Conservation (phyloP, 2,888 invertebrate species). For the Himalopsyche kuldschensis region DNA sequence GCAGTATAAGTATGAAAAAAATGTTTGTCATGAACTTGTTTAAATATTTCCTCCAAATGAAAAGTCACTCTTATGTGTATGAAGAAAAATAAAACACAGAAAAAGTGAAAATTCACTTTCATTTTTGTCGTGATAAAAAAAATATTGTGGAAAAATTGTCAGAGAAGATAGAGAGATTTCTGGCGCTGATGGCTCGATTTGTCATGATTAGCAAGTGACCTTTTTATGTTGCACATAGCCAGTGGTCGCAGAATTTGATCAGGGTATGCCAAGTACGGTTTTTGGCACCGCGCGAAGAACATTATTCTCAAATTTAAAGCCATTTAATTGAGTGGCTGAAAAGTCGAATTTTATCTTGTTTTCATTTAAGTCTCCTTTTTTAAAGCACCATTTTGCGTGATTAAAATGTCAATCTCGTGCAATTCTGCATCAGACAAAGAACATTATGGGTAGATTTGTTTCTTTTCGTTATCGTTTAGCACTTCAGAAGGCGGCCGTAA, state of each 20-base stretch:
- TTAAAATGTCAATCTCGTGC: no score
- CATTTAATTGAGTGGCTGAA: no score
- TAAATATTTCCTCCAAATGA: not conserved
- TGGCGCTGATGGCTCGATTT: conserved; percentile 25
- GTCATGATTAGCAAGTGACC: conserved; percentile 20
- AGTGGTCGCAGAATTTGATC: not conserved
- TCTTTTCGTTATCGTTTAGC: no score
- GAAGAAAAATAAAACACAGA: conserved; percentile 11
- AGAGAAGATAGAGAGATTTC: conserved; percentile 6
- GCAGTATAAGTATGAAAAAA: no score
- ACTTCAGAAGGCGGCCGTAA: no score
- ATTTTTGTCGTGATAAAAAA: conserved; percentile 30
- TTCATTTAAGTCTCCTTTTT: no score
- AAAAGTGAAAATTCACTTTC: conserved; percentile 19
- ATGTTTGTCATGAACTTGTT: not conserved
- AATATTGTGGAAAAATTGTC: conserved; percentile 22
- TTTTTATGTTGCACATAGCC: not conserved
- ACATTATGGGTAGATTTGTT: no score
- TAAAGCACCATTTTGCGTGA: no score
- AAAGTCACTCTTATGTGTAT: no score
- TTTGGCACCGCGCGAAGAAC: not conserved
- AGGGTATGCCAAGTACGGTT: not conserved
- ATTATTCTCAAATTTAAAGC: no score
- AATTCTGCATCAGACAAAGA: no score
- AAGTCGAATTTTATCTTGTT: no score